These are phyloP conservation scores for Watsonalla binaria DNA, from an alignment of 2,888 invertebrate species.

Conservation along the genomic window DNA sequence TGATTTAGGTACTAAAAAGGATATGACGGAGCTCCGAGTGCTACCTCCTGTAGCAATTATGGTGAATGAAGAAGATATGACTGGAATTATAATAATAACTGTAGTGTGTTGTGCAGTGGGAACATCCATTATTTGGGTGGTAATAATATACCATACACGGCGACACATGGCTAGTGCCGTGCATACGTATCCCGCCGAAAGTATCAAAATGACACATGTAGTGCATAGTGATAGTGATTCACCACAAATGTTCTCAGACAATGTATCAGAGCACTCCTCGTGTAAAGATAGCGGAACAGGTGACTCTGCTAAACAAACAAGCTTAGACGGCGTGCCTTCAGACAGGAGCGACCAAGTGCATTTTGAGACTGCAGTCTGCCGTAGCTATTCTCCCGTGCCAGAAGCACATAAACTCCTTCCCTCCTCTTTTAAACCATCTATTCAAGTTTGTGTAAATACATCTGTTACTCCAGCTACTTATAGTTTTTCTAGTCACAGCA, in stretches of 20 bases:
- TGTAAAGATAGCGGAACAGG: conserved; percentile 91
- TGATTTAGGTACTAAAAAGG: conserved; percentile 86
- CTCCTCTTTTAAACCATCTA: conserved; percentile 73
- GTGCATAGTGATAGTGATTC: conserved; percentile 75
- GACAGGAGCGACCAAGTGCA: conserved; percentile 70
- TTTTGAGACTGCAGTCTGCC: conserved; percentile 65
- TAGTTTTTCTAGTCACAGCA: conserved; percentile 77
- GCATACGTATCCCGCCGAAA: conserved; percentile 65
- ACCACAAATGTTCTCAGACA: conserved; percentile 79
- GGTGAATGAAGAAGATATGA: conserved; percentile 85
- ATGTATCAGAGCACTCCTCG: conserved; percentile 85
- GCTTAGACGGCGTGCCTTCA: conserved; percentile 77
- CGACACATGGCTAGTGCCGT: conserved; percentile 79
- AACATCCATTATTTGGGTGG: conserved; percentile 95
- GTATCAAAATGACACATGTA: conserved; percentile 71
- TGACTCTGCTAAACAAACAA: conserved; percentile 87
- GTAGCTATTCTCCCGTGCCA: conserved; percentile 70
- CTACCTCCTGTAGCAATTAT: conserved; percentile 79
- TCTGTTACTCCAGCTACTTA: conserved; percentile 76
- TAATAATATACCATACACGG: conserved; percentile 92
- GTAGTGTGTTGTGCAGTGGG: conserved; percentile 94
- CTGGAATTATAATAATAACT: conserved; percentile 92
- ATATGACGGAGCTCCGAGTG: conserved; percentile 84
- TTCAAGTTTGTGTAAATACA: conserved; percentile 75
- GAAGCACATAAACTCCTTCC: conserved; percentile 74